Conservation (phyloP, 2,888 invertebrate genomes). For the Agonopterix alstromeriana region DNA sequence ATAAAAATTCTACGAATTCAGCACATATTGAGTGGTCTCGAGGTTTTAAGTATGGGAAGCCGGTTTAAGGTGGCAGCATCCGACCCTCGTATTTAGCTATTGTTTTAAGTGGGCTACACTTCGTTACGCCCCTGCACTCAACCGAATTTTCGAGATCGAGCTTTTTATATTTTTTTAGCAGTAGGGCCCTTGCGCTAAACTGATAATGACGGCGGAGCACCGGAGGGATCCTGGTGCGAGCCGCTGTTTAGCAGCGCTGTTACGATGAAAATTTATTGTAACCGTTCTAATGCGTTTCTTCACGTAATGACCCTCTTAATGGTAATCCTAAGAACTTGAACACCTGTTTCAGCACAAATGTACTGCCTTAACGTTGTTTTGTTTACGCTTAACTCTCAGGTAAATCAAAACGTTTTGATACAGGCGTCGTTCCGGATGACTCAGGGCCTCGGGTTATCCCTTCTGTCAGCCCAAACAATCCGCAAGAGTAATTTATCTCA, state of each 20-base stretch:
- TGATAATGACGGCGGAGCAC: constrained; percentile 60
- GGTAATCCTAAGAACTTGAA: constrained; percentile 47
- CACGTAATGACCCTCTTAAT: constrained; percentile 54
- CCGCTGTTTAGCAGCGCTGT: constrained; percentile 46
- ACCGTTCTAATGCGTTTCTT: constrained; percentile 54
- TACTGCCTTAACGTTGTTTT: neutral
- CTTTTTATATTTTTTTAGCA: constrained; percentile 59
- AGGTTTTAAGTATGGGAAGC: constrained; percentile 56
- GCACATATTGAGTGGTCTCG: constrained; percentile 68
- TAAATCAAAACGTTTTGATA: neutral
- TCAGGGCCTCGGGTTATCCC: constrained; percentile 18
- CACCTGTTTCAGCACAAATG: constrained; percentile 38
- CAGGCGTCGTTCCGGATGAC: constrained; percentile 2
- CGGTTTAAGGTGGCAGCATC: constrained; percentile 41
- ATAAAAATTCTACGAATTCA: constrained; percentile 68
- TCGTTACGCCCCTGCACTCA: constrained; percentile 69
- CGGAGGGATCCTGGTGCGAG: constrained; percentile 33
- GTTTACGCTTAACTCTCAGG: neutral
- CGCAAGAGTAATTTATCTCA: constrained; percentile 61
- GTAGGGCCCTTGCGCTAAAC: constrained; percentile 62
- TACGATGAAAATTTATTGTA: constrained; percentile 66
- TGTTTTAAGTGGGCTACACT: constrained; percentile 74
- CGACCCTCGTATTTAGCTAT: constrained; percentile 70
- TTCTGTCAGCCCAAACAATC: constrained; percentile 37
- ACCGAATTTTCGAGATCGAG: constrained; percentile 56